A percentile compares a stretch with the other conserved stretches of the same genome.
Evolutionary conservation across 2,113 vertebrate species (phyloP).

Genomic region (Phrynosoma platyrhinos): DNA sequence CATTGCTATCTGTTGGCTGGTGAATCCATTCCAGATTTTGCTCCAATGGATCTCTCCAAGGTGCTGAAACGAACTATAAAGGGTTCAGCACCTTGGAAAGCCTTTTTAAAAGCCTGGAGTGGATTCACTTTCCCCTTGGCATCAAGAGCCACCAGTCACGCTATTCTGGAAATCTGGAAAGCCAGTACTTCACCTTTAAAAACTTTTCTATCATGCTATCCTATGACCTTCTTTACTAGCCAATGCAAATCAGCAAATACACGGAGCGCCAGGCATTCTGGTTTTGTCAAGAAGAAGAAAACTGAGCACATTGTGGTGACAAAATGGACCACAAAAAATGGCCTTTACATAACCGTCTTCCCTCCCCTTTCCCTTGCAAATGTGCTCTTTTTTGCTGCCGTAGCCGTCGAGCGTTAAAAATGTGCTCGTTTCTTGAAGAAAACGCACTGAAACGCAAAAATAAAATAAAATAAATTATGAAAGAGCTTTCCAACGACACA

Average conservation of each 20-base stretch:
- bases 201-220: background rate
- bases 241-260: too few species aligned
- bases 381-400: background rate
- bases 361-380: background rate
- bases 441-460: slow-evolving; percentile 13
- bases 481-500: slow-evolving; percentile 34
- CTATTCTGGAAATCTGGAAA: background rate
- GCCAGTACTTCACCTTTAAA: background rate
- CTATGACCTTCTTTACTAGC: too few species aligned
- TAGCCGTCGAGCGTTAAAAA: slow-evolving; percentile 40
- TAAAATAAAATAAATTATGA: background rate
- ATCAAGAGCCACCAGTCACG: too few species aligned
- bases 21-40: too few species aligned
- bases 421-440: slow-evolving; percentile 42
- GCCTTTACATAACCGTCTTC: slow-evolving; percentile 1
- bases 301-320: background rate
- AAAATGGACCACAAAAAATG: background rate
- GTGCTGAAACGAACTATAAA: too few species aligned
- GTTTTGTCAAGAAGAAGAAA: background rate
- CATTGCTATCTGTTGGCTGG: too few species aligned
- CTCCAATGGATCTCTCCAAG: too few species aligned
- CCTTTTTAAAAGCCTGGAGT: too few species aligned
- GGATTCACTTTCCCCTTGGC: too few species aligned
- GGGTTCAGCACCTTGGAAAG: too few species aligned
- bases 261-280: background rate